Base-by-base conservation (phyloP, 2,113 vertebrate species). In the Furnarius figulus region DNA sequence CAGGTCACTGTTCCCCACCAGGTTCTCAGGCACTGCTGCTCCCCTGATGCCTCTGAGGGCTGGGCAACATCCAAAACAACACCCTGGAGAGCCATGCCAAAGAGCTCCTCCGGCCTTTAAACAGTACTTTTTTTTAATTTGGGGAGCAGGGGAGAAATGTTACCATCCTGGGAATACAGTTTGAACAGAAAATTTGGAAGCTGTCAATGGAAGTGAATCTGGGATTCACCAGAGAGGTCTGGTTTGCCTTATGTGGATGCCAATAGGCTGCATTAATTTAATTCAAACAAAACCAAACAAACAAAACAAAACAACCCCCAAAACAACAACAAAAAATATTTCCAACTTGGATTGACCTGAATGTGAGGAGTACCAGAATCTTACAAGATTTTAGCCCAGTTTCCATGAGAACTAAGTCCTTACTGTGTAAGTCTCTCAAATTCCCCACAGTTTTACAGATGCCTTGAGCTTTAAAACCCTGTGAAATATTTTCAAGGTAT, bases 201-300 rank as follows among this genome's bases (percentile, higher is more conserved):
- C 10, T 40, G 14, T n/a, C 1, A 0, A 46, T 55, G 25, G 8
- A 72, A 73, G 14, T 37, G 40, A 61, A 58, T 4, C 6, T n/a
- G n/a, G 14, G 12, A 44, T 53, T 58, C 40, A 66, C 35, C 18
- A 0, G 0, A 25, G 39, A 55, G 13, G 4, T 46, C 50, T 37
- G 2, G 4, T 83, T 81, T 79, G 21, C 73, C 14, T 30, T 18
- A 30, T 7, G 2, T 1, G 6, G 19, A 49, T 52, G 11, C 21
- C 50, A 40, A 50, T 13, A 44, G 18, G 27, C 6, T 30, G 24
- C 12, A 44, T 18, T 24, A 11, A 5, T 33, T 30, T 23, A 11
- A 59, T 63, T 63, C 20, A 63, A 63, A 62, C 59, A 40, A 61
- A 10, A 35, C n/a, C 23, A 37, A 24, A 61, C 18, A 28, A 42